Percentiles rank a stretch among this genome's conserved stretches.
Evolutionary conservation across 2,113 vertebrate species (phyloP).

Genomic region (Centropristis striata): DNA sequence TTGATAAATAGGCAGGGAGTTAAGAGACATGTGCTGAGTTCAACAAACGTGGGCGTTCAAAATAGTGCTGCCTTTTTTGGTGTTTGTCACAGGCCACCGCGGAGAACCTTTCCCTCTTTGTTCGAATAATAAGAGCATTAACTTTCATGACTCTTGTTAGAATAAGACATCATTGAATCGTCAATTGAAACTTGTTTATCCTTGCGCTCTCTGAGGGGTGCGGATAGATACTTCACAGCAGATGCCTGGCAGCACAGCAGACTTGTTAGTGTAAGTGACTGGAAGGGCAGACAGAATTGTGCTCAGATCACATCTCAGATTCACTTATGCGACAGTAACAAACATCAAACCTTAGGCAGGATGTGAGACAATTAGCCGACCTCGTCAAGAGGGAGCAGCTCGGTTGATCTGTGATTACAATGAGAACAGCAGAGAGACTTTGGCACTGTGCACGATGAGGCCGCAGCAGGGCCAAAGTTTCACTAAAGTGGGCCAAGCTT

Average conservation of each 20-base stretch:
- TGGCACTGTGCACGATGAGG: constrained; percentile 18
- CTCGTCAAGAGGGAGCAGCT: constrained; percentile 21
- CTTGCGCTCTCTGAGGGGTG: constrained; percentile 26
- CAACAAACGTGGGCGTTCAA: constrained; percentile 20
- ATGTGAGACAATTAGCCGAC: constrained; percentile 23
- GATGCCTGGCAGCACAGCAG: constrained; percentile 46
- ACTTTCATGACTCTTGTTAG: constrained; percentile 41
- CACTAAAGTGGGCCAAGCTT: constrained; percentile 60
- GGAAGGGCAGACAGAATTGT: constrained; percentile 25
- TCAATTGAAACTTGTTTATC: constrained; percentile 41
- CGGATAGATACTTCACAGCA: constrained; percentile 45
- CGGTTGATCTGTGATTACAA: constrained; percentile 46
- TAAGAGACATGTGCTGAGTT: constrained; percentile 33
- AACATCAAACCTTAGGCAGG: constrained; percentile 7
- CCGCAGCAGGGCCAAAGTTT: constrained; percentile 36
- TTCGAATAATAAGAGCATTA: constrained; percentile 30
- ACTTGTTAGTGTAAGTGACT: constrained; percentile 43
- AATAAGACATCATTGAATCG: constrained; percentile 44
- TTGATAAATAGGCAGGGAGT: constrained; percentile 34
- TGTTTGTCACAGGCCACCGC: constrained; percentile 23
- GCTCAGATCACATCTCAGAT: constrained; percentile 3
- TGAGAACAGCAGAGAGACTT: constrained; percentile 34
- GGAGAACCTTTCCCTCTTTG: constrained; percentile 10
- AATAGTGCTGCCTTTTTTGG: constrained; percentile 11
- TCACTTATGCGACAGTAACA: constrained; percentile 20